phyloP scores from a whole-genome alignment of 2,888 invertebrate genomes.

The Conistra vaccinii region DNA sequence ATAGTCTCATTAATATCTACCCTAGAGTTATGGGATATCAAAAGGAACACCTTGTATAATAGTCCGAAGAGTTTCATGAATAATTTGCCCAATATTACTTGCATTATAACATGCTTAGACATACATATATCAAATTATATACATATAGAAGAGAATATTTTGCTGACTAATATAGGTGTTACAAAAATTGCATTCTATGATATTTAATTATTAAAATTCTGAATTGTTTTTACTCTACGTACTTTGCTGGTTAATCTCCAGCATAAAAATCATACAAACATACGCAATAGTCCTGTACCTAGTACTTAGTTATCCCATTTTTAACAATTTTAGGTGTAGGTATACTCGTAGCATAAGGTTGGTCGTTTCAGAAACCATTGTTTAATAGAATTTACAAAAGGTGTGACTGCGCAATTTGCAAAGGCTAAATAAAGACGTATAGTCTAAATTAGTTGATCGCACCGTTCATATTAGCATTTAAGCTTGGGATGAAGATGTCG shows the following conservation, averaged over 20 bases:
- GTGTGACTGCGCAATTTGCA: slow-evolving; percentile 1
- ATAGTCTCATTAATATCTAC: too few species aligned
- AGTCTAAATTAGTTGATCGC: slow-evolving; percentile 69
- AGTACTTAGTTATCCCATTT: not conserved
- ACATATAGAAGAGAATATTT: not conserved
- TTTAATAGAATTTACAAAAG: not conserved
- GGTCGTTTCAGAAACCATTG: not conserved
- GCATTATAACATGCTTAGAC: not conserved
- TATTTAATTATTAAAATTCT: not conserved
- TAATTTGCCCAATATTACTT: not conserved
- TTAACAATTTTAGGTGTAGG: not conserved
- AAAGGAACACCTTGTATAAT: too few species aligned
- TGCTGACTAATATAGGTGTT: not conserved
- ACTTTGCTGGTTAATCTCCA: not conserved
- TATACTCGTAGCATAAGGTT: not conserved
- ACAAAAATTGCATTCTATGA: not conserved
- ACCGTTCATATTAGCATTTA: slow-evolving; percentile 75
- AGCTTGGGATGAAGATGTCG: slow-evolving; percentile 78
- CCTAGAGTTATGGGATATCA: too few species aligned
- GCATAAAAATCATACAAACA: not conserved
- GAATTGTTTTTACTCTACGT: not conserved
- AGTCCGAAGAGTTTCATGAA: too few species aligned
- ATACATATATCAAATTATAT: not conserved
- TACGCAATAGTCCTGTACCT: too few species aligned
- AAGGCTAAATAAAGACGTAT: slow-evolving; percentile 36